Evolutionary conservation across 2,113 vertebrate species (phyloP).

Genomic region (Apus apus): DNA sequence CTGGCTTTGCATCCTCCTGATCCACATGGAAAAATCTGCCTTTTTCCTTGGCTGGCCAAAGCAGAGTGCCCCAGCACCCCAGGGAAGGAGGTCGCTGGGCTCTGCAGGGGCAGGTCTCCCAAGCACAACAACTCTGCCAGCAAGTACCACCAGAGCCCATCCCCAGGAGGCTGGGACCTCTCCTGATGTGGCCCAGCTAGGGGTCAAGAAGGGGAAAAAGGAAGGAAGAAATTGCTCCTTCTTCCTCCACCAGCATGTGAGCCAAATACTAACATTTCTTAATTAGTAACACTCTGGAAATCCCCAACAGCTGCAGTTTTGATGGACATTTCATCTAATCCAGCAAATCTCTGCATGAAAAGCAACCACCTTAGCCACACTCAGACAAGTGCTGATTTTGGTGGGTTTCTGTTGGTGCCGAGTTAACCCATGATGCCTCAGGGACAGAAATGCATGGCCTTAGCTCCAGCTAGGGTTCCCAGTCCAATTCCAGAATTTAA

Average conservation of each 20-base stretch:
- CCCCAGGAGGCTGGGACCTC: neutral
- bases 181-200: neutral
- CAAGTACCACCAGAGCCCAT: neutral
- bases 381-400: neutral
- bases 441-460: neutral
- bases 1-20: neutral
- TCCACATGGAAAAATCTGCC: neutral
- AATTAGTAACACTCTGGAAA: neutral
- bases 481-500: neutral
- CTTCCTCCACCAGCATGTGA: neutral
- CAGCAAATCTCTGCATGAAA: neutral
- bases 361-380: neutral
- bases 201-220: neutral
- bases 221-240: neutral
- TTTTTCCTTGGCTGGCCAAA: rapidly evolving
- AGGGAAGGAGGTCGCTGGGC: neutral
- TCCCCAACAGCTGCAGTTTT: neutral
- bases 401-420: neutral
- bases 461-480: neutral
- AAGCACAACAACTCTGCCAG: neutral
- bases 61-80: neutral
- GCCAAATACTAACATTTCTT: neutral
- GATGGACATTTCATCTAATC: neutral
- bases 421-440: neutral
- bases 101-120: neutral